Percentiles rank a stretch among this genome's conserved stretches.
phyloP scores from a whole-genome alignment of 2,888 invertebrate genomes.

The Minunthozetes semirufus region DNA sequence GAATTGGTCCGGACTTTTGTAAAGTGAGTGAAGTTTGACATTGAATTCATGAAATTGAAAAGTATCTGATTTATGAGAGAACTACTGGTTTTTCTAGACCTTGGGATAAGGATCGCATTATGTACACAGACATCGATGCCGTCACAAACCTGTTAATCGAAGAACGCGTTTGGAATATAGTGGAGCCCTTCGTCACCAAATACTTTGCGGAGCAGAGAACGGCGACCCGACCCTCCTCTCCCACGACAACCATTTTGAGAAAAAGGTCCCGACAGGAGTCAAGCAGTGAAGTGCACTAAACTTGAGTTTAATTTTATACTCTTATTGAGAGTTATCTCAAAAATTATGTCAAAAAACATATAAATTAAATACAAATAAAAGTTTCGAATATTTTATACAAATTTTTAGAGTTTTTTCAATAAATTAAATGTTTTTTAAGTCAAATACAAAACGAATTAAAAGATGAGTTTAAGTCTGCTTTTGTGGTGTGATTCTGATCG shows the following conservation, averaged over 20 bases:
- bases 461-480: neutral
- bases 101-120: slow-evolving; percentile 58
- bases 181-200: slow-evolving; percentile 50
- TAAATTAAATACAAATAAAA: no score
- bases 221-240: slow-evolving; percentile 28
- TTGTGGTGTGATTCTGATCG: slow-evolving; percentile 54
- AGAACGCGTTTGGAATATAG: slow-evolving; percentile 55
- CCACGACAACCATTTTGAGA: slow-evolving; percentile 28
- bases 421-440: no score
- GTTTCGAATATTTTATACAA: no score
- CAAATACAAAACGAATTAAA: no score
- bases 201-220: slow-evolving; percentile 7
- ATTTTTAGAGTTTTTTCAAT: no score
- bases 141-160: slow-evolving; percentile 53
- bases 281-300: neutral
- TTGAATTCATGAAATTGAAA: neutral
- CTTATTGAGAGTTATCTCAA: no score
- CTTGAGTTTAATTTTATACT: neutral
- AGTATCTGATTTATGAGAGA: neutral
- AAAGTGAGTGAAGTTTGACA: slow-evolving; percentile 48
- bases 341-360: no score
- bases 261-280: slow-evolving; percentile 21
- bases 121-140: slow-evolving; percentile 60
- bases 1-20: slow-evolving; percentile 55
- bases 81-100: slow-evolving; percentile 49